Conservation (phyloP, 2,113 vertebrate species). For the Semnornis frantzii region DNA sequence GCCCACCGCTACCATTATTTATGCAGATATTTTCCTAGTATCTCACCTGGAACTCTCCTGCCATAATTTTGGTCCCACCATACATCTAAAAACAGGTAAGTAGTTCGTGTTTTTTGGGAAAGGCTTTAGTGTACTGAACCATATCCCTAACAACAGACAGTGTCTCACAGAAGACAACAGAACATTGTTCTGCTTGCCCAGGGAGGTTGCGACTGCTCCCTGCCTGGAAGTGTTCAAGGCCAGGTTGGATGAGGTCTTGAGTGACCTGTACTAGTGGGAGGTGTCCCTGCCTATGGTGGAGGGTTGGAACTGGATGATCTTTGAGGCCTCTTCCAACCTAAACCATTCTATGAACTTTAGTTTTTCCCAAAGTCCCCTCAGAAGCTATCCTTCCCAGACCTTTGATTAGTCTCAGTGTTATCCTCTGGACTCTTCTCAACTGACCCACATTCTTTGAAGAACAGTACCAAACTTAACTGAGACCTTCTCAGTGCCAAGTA, state of each 20-base stretch:
- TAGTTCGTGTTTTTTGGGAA: no score
- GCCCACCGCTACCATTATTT: not conserved
- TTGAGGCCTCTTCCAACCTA: no score
- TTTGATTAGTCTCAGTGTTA: not conserved
- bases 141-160: not conserved
- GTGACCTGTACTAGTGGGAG: no score
- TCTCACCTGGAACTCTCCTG: not conserved
- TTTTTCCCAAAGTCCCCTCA: not conserved
- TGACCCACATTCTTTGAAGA: not conserved
- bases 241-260: no score
- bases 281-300: no score
- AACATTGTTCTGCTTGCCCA: no score
- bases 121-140: not conserved
- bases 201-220: no score
- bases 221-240: no score
- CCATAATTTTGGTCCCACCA: not conserved
- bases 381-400: not conserved
- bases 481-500: not conserved
- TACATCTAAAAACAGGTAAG: not conserved
- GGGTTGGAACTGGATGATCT: no score
- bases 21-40: not conserved
- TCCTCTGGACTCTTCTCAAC: not conserved
- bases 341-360: no score
- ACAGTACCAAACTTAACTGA: not conserved
- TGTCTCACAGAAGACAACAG: no score